Percentiles rank a stretch among this genome's conserved stretches.
These are phyloP conservation scores for Drosophila kikkawai DNA, from an alignment of 1,140 invertebrate species.

Conservation along the genomic window DNA sequence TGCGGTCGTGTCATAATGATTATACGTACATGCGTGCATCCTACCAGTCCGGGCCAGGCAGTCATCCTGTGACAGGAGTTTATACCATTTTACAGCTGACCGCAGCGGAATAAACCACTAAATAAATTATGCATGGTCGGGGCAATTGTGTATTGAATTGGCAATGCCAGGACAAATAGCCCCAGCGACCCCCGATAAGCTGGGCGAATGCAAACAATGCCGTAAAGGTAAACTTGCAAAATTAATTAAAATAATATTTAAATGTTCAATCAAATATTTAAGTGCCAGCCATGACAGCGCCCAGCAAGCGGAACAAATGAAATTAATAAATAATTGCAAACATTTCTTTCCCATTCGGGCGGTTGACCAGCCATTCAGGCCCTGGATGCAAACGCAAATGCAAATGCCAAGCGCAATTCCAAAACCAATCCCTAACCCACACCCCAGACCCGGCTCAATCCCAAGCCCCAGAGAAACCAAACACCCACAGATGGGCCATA, in stretches of 20 bases:
- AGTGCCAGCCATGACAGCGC: conserved; percentile 21
- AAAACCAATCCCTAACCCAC: neutral
- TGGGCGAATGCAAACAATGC: conserved; percentile 50
- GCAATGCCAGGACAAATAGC: conserved; percentile 33
- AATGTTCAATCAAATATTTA: conserved; percentile 71
- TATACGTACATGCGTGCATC: conserved; percentile 15
- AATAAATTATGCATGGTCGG: conserved; percentile 72
- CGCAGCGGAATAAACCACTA: conserved; percentile 72
- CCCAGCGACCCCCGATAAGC: conserved; percentile 14
- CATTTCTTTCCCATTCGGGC: conserved; percentile 23
- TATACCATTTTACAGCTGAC: conserved; percentile 48
- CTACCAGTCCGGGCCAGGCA: neutral
- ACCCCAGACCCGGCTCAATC: neutral
- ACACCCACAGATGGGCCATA: conserved; percentile 35
- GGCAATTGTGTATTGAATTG: conserved; percentile 60
- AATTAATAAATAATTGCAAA: conserved; percentile 54
- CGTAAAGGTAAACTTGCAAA: conserved; percentile 59
- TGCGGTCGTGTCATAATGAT: conserved; percentile 74
- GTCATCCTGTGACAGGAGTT: conserved; percentile 30
- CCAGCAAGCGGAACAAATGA: conserved; percentile 34
- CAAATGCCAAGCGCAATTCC: neutral
- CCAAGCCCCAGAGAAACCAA: neutral
- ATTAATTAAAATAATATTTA: conserved; percentile 76
- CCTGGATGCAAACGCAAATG: conserved; percentile 10
- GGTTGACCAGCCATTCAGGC: conserved; percentile 12